These are phyloP conservation scores for Platysternon megacephalum DNA, from an alignment of 2,113 vertebrate genomes.

Conservation along the genomic window DNA sequence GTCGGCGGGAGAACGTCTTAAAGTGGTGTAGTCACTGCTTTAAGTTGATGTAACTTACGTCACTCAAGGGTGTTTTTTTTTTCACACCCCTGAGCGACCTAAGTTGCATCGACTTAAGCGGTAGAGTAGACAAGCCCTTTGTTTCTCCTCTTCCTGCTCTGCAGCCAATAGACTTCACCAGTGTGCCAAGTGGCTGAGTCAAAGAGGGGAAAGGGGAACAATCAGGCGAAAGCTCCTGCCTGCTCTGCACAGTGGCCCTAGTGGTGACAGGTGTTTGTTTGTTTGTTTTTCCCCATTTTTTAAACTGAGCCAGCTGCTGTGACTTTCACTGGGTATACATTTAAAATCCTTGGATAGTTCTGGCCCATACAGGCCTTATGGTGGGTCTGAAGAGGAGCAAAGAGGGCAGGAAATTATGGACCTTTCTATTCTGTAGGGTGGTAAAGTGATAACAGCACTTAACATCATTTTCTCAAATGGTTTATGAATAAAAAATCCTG, in stretches of 20 bases:
- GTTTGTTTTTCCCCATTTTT: neutral
- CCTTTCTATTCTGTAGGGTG: accelerated
- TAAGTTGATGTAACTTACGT: too few relatives aligned
- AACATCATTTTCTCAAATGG: neutral
- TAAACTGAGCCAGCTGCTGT: neutral
- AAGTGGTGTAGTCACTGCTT: too few relatives aligned
- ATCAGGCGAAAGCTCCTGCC: neutral
- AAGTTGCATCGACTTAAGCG: too few relatives aligned
- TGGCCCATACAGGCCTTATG: neutral
- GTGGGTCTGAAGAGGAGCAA: neutral
- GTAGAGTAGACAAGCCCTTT: too few relatives aligned
- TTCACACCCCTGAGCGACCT: too few relatives aligned
- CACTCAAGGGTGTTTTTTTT: too few relatives aligned
- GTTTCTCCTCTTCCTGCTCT: neutral
- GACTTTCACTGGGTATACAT: neutral
- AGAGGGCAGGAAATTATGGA: neutral
- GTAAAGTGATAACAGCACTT: neutral
- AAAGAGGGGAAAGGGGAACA: neutral
- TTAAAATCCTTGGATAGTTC: neutral
- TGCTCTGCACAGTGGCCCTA: slow-evolving; percentile 6
- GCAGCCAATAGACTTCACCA: neutral
- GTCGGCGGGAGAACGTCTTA: too few relatives aligned
- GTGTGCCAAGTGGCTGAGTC: neutral
- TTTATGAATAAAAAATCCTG: neutral
- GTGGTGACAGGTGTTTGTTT: neutral